Base-by-base conservation (phyloP, 2,797 vertebrate species). In the Sphenopsis melanotis region DNA sequence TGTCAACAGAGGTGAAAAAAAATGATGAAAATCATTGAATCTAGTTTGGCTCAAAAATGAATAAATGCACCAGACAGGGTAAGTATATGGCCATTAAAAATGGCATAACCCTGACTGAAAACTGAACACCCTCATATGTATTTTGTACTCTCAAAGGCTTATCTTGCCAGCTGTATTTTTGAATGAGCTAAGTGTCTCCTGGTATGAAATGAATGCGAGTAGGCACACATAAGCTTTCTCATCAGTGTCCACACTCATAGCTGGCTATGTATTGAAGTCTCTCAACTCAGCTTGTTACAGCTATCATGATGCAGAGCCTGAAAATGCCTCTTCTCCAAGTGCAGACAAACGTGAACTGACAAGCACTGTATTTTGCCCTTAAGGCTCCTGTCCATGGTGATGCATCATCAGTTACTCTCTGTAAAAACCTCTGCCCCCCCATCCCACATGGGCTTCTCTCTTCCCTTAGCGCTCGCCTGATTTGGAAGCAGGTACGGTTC, bases 331-430 rank as follows among this genome's bases (percentile, higher is more conserved):
- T 96, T 96, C 96, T 94, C 83, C 1, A 2, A 89, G 86, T 50
- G 77, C 92, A 96, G 95, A 89, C 90, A 97, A 97, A 97, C 79
- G 34, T 90, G 96, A 97, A 96, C 93, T 97, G 96, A 97, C 96
- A 97, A 92, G 94, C 93, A 68, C 94, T 96, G 90, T 96, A 97
- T 96, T 97, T 97, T 97, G 96, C 96, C 96, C 96, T 96, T 94
- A 96, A 97, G 96, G 96, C 96, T 96, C 86, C 96, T 96, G 96
- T 97, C 96, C 92, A 60, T 78, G 89, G 80, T 75, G 86, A 94
- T 95, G 88, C 26, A 15, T 78, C 83, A 2, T 93, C 95, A 96
- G 86, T 90, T 95, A 66, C 80, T 93, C 93, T 29, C 83, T 68
- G 57, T 74, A 88, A 96, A 94, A 97, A 61, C 37, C 94, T 96